Evolutionary conservation across 2,113 vertebrate species (phyloP), one percentile per base, ranked within the genome.

Genomic region (Callopanchax toddi): DNA sequence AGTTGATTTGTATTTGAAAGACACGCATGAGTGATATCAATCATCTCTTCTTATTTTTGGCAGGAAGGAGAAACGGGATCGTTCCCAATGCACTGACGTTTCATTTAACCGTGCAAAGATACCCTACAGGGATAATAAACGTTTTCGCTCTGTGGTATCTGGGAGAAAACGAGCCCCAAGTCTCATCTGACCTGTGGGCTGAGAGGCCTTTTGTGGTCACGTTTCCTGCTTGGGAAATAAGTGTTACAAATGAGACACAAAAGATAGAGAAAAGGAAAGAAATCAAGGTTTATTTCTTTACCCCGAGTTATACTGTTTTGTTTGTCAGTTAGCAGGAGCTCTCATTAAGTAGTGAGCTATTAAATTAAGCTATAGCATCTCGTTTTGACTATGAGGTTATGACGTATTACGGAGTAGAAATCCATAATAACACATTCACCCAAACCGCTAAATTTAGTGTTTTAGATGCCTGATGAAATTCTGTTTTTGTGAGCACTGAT

Each of bases 21-120:
- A 26, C 10, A 57, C 3, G 20, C 15, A 48, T 5, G 44, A 46
- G 0, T 15, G 32, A 37, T 46, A 55, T 54, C 34, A 54, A 40
- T 40, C 39, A 45, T 65, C 12, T 18, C 45, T 3, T 67, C 42
- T 37, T 37, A 7, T 9, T 56, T 32, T 46, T 66, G 6, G 52
- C 42, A 48, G 21, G 52, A 66, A 56, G 51, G 34, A 10, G 36
- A 39, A 37, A 66, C 34, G 37, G 22, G 32, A 37, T 11, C 11
- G 6, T 26, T 45, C 20, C 61, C 40, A 54, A 45, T 15, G 48
- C 45, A 5, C 23, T 53, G 55, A 56, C 48, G 29, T 55, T 25
- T 56, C 0, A 9, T 66, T 56, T 48, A 36, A 48, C 51, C 17
- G 55, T 12, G 25, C 12, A 61, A n/a, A 36, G 34, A 49, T 29